phyloP scores from a whole-genome alignment of 2,113 vertebrate species.

The Otolemur garnettii region DNA sequence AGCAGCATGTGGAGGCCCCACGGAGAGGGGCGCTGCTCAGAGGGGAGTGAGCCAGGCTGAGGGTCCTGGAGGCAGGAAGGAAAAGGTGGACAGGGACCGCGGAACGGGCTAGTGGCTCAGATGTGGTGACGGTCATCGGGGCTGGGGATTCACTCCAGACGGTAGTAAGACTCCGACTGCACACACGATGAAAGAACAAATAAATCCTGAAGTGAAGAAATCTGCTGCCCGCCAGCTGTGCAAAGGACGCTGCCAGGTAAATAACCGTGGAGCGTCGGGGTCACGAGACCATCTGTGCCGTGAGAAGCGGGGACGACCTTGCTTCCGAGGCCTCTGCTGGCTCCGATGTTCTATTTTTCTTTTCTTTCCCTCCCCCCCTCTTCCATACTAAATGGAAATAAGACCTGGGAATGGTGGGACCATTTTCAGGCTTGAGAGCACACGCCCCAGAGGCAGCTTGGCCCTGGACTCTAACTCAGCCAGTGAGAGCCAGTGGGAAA shows the following conservation, averaged over 20 bases:
- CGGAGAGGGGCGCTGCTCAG: neutral
- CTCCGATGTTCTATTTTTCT: neutral
- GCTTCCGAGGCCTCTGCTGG: neutral
- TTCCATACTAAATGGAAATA: neutral
- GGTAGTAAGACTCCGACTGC: neutral
- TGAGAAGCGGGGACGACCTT: accelerated
- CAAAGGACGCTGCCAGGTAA: accelerated
- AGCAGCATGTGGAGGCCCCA: neutral
- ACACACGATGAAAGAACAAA: neutral
- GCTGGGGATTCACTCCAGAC: neutral
- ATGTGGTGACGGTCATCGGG: accelerated
- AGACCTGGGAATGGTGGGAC: neutral
- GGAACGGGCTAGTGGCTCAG: neutral
- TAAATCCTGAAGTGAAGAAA: neutral
- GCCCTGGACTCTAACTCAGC: neutral
- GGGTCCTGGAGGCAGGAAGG: neutral
- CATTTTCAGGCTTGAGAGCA: neutral
- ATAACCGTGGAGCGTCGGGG: neutral
- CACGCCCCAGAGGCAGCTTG: neutral
- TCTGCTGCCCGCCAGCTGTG: accelerated
- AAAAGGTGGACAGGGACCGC: too few relatives aligned
- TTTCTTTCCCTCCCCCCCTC: neutral
- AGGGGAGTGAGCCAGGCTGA: neutral
- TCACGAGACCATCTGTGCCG: neutral
- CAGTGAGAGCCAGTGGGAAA: neutral